Evolutionary conservation across 2,888 invertebrate genomes (phyloP).

Genomic region (Patella depressa): DNA sequence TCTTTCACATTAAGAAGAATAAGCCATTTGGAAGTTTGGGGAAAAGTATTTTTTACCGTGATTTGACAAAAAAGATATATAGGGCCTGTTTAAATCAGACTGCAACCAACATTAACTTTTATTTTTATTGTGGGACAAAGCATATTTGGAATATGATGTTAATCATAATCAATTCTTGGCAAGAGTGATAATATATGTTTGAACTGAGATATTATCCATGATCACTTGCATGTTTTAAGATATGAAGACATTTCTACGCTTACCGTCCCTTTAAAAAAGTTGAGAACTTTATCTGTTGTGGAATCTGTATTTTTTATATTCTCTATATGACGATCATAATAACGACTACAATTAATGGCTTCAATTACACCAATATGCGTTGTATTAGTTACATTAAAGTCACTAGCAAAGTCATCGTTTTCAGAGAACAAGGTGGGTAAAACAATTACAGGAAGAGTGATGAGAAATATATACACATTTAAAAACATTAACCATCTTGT

Average conservation of each 20-base stretch:
- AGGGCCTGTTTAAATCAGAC: no score
- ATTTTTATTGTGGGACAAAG: no score
- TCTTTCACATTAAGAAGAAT: no score
- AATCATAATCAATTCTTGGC: no score
- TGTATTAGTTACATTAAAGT: constrained; percentile 24
- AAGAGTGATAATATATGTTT: no score
- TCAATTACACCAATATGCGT: neutral
- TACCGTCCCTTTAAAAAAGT: constrained; percentile 65
- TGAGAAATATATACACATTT: constrained; percentile 80
- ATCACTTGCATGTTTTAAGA: no score
- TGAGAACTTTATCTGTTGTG: constrained; percentile 40
- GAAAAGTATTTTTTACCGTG: no score
- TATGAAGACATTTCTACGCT: constrained; percentile 27
- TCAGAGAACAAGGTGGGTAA: constrained; percentile 76
- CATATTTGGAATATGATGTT: no score
- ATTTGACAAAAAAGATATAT: no score
- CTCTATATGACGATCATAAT: constrained; percentile 41
- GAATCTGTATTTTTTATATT: constrained; percentile 25
- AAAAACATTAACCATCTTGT: constrained; percentile 87
- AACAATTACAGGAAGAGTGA: constrained; percentile 81
- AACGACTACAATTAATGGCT: constrained; percentile 41
- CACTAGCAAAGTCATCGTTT: constrained; percentile 27
- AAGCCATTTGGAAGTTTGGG: no score
- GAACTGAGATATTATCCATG: no score
- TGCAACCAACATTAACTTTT: no score